phyloP scores from a whole-genome alignment of 2,888 invertebrate species.

The Himalopsyche japonica region DNA sequence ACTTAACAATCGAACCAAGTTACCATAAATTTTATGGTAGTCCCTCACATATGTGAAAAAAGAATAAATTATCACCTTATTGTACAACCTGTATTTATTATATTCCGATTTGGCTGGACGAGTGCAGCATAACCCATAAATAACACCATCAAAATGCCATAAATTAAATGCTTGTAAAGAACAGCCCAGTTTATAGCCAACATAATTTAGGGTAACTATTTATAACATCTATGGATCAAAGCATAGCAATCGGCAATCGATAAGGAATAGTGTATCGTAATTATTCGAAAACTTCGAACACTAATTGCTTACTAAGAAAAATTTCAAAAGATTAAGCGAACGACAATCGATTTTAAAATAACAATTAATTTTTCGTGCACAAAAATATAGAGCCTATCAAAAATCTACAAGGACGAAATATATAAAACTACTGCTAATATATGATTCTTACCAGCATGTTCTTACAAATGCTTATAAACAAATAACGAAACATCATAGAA shows the following conservation, averaged over 20 bases:
- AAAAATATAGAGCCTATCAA: too few relatives aligned
- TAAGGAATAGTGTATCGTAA: not conserved
- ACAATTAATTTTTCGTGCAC: too few relatives aligned
- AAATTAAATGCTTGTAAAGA: constrained; percentile 34
- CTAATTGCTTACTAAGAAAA: too few relatives aligned
- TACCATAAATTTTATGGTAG: constrained; percentile 34
- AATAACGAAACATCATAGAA: too few relatives aligned
- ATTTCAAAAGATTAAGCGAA: too few relatives aligned
- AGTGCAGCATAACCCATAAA: constrained; percentile 39
- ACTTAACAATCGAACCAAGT: not conserved
- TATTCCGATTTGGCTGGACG: constrained; percentile 36
- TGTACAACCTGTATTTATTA: constrained; percentile 37
- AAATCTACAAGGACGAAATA: too few relatives aligned
- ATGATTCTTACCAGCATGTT: too few relatives aligned
- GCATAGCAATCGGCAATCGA: not conserved
- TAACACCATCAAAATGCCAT: constrained; percentile 40
- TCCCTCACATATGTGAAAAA: constrained; percentile 28
- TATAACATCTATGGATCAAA: not conserved
- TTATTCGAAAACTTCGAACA: not conserved
- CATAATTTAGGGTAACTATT: not conserved
- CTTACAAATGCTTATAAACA: too few relatives aligned
- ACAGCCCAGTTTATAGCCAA: constrained; percentile 17
- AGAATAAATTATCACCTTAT: constrained; percentile 40
- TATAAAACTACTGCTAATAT: too few relatives aligned
- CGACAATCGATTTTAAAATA: too few relatives aligned